Percentiles rank a stretch among this genome's conserved stretches.
phyloP scores from a whole-genome alignment of 2,113 vertebrate genomes.

The Etheostoma spectabile region DNA sequence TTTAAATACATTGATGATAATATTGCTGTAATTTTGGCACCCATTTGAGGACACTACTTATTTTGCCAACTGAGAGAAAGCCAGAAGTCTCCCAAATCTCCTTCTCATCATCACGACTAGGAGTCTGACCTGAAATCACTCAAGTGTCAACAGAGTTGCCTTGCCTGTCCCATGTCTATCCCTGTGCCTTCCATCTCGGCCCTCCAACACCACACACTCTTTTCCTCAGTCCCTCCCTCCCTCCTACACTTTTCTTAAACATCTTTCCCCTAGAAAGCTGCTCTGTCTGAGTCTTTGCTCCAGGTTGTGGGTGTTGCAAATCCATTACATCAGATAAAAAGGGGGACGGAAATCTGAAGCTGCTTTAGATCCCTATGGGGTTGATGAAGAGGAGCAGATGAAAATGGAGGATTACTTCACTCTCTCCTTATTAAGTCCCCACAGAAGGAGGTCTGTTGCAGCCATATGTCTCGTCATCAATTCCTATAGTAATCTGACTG shows the following conservation, averaged over 20 bases:
- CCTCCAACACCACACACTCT: neutral
- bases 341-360: slow-evolving; percentile 65
- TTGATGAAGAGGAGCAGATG: slow-evolving; percentile 68
- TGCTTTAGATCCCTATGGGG: slow-evolving; percentile 60
- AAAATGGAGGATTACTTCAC: slow-evolving; percentile 70
- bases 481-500: slow-evolving; percentile 70
- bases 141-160: neutral
- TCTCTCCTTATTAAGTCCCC: slow-evolving; percentile 71
- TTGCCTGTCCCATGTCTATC: neutral
- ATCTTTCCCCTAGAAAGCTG: slow-evolving; percentile 58
- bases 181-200: slow-evolving; percentile 2
- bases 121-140: slow-evolving; percentile 18
- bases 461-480: slow-evolving; percentile 67
- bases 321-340: slow-evolving; percentile 83
- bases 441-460: slow-evolving; percentile 52
- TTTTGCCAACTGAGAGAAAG: slow-evolving; percentile 27
- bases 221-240: neutral
- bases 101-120: slow-evolving; percentile 15
- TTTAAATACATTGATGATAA: neutral
- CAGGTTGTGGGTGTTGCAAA: slow-evolving; percentile 81
- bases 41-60: neutral
- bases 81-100: slow-evolving; percentile 18
- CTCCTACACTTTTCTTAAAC: slow-evolving; percentile 35
- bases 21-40: slow-evolving; percentile 19
- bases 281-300: slow-evolving; percentile 58